Evolutionary conservation across 2,888 invertebrate genomes (phyloP), one percentile per base, ranked within the genome.

Genomic region (Dyspetes luteomarginatus): DNA sequence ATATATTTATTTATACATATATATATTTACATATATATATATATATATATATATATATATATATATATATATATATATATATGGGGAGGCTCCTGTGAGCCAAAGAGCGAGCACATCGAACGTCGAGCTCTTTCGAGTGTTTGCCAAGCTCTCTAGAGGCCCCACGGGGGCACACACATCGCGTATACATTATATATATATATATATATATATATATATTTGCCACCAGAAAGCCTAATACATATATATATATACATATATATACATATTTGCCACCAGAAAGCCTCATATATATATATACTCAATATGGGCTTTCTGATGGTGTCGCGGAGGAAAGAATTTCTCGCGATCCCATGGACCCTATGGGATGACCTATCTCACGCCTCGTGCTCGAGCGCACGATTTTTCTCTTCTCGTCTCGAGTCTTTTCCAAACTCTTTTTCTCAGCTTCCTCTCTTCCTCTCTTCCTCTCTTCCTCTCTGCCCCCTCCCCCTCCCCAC

Each of bases 101-200:
- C 36, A 12, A 45, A 45, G 48, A 48, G 2, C 41, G 58, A 43
- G 62, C 50, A 43, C 60, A 69, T 69, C 5, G 72, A 62, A 45
- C 56, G 48, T 62, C 58, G 36, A 30, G 48, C 71, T 52, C 48
- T 75, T 67, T 90, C 83, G 87, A 91, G 91, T 91, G 90, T 91
- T 91, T 91, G 89, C 89, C 86, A 87, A 90, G 91, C 91, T 90
- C 91, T 91, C 89, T 88, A 86, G 86, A 87, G 84, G 81, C 48
- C 72, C 24, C 76, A 60, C 45, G 67, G 62, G 65, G 79, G 67
- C 52, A 15, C 68, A 69, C 41, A 60, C 52, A 55, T 26, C 43
- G 45, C 55, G 12, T 36, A 36, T 36, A 24, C 55, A 17, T 4
- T 58, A 36, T 58, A 58, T 36, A 58, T 17, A 22, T 45, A 48